Base-by-base conservation (phyloP, 2,797 vertebrate genomes). In the Eremophila alpestris region DNA sequence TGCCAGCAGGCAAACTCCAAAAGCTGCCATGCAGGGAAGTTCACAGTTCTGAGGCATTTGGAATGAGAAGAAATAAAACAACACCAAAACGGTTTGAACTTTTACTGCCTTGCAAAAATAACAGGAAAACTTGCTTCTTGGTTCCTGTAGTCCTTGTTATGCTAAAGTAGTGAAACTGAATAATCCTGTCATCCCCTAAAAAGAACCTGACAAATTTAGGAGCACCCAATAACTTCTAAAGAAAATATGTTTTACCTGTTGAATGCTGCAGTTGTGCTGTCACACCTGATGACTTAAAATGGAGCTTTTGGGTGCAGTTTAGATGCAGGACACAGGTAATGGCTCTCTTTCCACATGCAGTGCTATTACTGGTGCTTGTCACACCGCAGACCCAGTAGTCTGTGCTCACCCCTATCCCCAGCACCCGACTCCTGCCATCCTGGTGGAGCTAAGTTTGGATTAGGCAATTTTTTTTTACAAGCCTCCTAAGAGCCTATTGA, bases 401-500 rank as follows among this genome's bases (percentile, higher is more conserved):
- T 43, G 0, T 43, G 46, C 56, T 85, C 16, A 2, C 20, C 51
- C 20, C 24, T 36, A 19, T 60, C 43, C 38, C 23, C 12, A 38
- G 60, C 10, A 5, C 43, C 45, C 22, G 41, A 4, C 11, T 80
- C 26, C 34, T 58, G 46, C 36, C 20, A 14, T 54, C 20, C 49
- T 41, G 13, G 15, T n/a, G 14, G 43, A 82, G 46, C 18, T 0
- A 8, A 23, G 14, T 46, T 80, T 87, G 60, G 51, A 54, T 38
- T 58, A n/a, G 58, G 64, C 23, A 6, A 22, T 38, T 38, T 38
- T 91, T 82, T 79, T 55, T 60, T 62, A 20, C 30, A 38, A 32
- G 58, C 52, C 51, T 90, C 76, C 70, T 63, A 65, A 68, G 52
- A 96, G 56, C 22, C 38, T 58, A 19, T 67, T 89, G 81, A 95